A percentile compares a stretch with the other conserved stretches of the same genome.
Evolutionary conservation across 2,888 invertebrate genomes (phyloP).

Genomic region (Mycalesis mineus): DNA sequence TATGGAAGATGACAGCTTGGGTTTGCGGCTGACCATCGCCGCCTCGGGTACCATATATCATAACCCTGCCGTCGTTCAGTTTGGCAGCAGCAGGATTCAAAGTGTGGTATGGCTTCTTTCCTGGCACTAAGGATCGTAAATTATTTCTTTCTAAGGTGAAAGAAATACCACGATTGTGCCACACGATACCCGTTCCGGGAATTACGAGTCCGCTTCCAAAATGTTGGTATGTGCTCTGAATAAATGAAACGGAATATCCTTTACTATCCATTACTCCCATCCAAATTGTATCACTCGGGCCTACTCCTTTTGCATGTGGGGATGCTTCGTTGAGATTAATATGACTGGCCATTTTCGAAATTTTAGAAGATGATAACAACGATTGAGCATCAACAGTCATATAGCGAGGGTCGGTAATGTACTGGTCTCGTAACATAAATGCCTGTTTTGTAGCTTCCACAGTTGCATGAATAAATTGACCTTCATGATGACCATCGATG

Average conservation of each 20-base stretch:
- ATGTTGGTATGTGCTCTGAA: conserved; percentile 58
- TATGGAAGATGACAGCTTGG: conserved; percentile 66
- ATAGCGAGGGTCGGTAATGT: conserved; percentile 58
- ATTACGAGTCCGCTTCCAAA: conserved; percentile 63
- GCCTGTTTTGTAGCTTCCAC: conserved; percentile 52
- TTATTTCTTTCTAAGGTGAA: conserved; percentile 50
- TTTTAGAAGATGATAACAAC: conserved; percentile 42
- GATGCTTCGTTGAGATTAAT: conserved; percentile 45
- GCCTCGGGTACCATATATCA: conserved; percentile 64
- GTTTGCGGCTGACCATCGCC: conserved; percentile 69
- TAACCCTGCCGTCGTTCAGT: conserved; percentile 55
- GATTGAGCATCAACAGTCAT: conserved; percentile 54
- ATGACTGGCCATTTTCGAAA: conserved; percentile 48
- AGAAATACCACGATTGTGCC: conserved; percentile 62
- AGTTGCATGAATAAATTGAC: conserved; percentile 55
- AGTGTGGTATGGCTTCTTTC: conserved; percentile 66
- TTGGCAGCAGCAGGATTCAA: conserved; percentile 62
- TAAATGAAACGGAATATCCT: conserved; percentile 68
- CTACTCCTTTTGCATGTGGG: conserved; percentile 41
- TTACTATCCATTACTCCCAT: conserved; percentile 65
- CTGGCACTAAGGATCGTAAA: conserved; percentile 52
- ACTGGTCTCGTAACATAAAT: conserved; percentile 46
- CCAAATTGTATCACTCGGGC: conserved; percentile 66
- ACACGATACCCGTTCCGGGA: conserved; percentile 62
- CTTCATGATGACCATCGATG: conserved; percentile 56